Conservation (phyloP, 64 coral and sea anemone genomes). For the Hydrozoanthus tunicans region DNA sequence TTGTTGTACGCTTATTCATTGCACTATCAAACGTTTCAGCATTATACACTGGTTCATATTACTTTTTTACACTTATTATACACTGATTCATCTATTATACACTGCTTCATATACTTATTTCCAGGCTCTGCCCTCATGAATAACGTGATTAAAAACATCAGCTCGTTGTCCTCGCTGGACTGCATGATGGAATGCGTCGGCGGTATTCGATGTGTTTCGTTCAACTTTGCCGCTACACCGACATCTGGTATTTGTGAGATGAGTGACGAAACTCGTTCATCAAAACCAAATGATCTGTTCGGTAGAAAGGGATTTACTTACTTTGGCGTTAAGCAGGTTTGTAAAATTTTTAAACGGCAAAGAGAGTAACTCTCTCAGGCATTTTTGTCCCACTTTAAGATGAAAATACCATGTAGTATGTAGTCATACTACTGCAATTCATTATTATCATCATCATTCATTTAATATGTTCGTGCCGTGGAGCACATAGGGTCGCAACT, state of each 20-base stretch:
- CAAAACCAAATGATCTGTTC: neutral
- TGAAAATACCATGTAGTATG: too few species aligned
- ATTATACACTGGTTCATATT: neutral
- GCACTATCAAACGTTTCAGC: too few species aligned
- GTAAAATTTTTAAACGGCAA: neutral
- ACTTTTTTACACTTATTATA: neutral
- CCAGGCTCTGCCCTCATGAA: neutral
- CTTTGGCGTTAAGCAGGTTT: constrained; percentile 2
- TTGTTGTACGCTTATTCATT: neutral
- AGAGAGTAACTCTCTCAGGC: too few species aligned
- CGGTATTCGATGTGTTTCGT: constrained; percentile 36
- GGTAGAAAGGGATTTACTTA: constrained; percentile 1
- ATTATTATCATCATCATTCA: too few species aligned
- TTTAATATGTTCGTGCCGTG: too few species aligned
- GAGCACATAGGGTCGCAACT: too few species aligned
- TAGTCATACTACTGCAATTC: too few species aligned
- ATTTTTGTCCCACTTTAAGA: too few species aligned
- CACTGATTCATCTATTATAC: neutral
- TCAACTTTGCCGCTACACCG: constrained; percentile 2
- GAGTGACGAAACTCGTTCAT: constrained; percentile 7
- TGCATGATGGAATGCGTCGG: constrained; percentile 42
- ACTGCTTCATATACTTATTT: neutral
- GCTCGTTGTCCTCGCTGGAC: constrained; percentile 40
- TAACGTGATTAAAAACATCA: constrained; percentile 32
- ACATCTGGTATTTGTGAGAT: constrained; percentile 27